Evolutionary conservation across 2,113 vertebrate species (phyloP).

Genomic region (Chinchilla lanigera): DNA sequence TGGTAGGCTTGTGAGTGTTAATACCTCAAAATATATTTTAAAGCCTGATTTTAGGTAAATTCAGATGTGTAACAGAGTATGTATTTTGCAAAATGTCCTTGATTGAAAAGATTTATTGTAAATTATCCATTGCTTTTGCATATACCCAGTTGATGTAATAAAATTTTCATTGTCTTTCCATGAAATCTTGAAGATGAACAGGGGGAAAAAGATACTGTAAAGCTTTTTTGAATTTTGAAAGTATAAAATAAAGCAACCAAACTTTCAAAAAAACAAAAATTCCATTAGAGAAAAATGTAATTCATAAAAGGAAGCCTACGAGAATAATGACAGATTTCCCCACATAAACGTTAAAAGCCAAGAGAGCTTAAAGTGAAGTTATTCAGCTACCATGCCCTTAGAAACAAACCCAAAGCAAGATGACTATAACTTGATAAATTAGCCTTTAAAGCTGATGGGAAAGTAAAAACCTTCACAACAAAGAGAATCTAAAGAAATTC

Average conservation of each 20-base stretch:
- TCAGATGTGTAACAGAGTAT: too few relatives aligned
- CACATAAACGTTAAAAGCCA: neutral
- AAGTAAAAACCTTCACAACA: neutral
- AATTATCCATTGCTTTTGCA: too few relatives aligned
- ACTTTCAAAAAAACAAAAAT: slow-evolving; percentile 51
- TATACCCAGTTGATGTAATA: too few relatives aligned
- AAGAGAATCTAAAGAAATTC: too few relatives aligned
- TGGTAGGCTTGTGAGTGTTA: too few relatives aligned
- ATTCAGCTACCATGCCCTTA: neutral
- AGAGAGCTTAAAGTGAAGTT: neutral
- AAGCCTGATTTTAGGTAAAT: too few relatives aligned
- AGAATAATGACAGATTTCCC: neutral
- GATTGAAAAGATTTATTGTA: too few relatives aligned
- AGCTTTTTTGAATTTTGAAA: slow-evolving; percentile 73
- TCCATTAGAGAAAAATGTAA: neutral
- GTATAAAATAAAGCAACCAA: slow-evolving; percentile 69
- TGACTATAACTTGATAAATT: neutral
- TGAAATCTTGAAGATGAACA: too few relatives aligned
- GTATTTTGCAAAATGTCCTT: too few relatives aligned
- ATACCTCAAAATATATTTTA: too few relatives aligned
- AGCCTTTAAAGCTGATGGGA: neutral
- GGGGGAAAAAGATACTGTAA: slow-evolving; percentile 59
- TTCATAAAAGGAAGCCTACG: neutral
- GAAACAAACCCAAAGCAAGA: neutral
- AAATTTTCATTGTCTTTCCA: too few relatives aligned